Percentiles rank a stretch among this genome's conserved stretches.
Evolutionary conservation across 2,888 invertebrate genomes (phyloP).

Genomic region (Spisula subtruncata): DNA sequence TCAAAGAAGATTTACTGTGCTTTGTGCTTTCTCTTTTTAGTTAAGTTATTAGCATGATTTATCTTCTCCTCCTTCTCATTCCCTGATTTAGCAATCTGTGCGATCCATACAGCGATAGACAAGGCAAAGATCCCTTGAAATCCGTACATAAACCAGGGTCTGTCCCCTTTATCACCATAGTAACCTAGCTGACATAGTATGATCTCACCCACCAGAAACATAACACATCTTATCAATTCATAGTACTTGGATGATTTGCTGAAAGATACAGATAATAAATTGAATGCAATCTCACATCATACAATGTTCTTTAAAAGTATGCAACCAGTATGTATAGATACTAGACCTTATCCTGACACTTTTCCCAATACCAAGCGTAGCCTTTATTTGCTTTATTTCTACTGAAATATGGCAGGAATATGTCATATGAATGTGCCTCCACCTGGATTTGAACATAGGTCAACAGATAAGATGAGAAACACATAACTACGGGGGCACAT

Average conservation of each 20-base stretch:
- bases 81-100: slow-evolving; percentile 28
- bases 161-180: slow-evolving; percentile 65
- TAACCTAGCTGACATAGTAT: slow-evolving; percentile 59
- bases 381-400: no score
- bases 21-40: not conserved
- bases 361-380: no score
- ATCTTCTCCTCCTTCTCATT: slow-evolving; percentile 34
- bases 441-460: no score
- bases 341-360: no score
- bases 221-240: slow-evolving; percentile 59
- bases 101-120: slow-evolving; percentile 58
- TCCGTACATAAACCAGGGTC: slow-evolving; percentile 59
- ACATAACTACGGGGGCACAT: no score
- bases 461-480: no score
- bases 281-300: no score
- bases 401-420: no score
- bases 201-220: slow-evolving; percentile 65
- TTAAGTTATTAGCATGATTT: not conserved
- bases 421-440: no score
- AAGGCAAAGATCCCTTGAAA: slow-evolving; percentile 59
- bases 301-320: no score
- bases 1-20: not conserved
- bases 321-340: no score
- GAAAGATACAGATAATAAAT: not conserved
- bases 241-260: slow-evolving; percentile 53